Evolutionary conservation across 2,113 vertebrate species (phyloP).

Genomic region (Ramphastos sulfuratus): DNA sequence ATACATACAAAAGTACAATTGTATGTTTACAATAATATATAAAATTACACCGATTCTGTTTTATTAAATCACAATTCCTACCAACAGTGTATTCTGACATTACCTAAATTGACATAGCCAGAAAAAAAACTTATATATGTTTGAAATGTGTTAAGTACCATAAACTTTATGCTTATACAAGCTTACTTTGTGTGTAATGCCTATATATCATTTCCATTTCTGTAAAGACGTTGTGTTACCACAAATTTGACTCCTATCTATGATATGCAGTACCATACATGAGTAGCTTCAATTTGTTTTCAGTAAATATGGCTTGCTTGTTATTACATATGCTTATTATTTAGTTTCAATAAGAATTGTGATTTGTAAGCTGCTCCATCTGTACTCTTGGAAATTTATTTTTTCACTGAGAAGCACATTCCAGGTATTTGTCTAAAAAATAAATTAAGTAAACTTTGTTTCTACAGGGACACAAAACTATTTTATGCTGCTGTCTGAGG

Average conservation of each 20-base stretch:
- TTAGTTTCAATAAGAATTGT: not conserved
- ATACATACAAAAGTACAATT: not conserved
- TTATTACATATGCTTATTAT: not conserved
- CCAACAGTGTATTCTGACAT: not conserved
- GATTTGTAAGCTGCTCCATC: not conserved
- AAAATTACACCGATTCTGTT: not conserved
- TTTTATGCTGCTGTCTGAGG: not conserved
- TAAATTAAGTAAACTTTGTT: not conserved
- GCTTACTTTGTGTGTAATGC: not conserved
- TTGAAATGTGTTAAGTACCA: not conserved
- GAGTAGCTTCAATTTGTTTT: not conserved
- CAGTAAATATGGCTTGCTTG: not conserved
- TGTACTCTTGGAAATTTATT: not conserved
- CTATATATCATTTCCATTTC: not conserved
- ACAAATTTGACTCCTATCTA: not conserved
- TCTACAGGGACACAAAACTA: not conserved
- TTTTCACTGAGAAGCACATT: not conserved
- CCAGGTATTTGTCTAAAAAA: not conserved
- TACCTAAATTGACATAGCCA: not conserved
- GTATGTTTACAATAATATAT: not conserved
- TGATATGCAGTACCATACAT: not conserved
- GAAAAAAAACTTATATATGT: not conserved
- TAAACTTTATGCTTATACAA: not conserved
- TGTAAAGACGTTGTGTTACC: not conserved
- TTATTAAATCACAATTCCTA: conserved; percentile 34